These are phyloP conservation scores for Caenorhabditis japonica DNA, from an alignment of 2,888 invertebrate genomes.

Conservation along the genomic window DNA sequence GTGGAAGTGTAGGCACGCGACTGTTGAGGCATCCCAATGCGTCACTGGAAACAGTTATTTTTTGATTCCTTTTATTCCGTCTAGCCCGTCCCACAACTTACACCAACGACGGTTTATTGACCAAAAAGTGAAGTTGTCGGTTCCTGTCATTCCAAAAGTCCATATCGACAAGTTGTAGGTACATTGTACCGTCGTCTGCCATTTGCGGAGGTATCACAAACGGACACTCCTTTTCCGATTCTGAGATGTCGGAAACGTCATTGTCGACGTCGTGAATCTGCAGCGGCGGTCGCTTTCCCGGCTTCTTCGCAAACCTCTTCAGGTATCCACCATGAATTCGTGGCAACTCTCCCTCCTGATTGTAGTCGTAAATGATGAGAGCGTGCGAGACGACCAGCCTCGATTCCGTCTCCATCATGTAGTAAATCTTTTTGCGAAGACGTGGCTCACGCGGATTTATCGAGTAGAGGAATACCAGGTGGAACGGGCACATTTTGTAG, in stretches of 20 bases:
- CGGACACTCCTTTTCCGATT: conserved; percentile 61
- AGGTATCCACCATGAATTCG: conserved; percentile 58
- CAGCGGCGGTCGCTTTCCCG: conserved; percentile 20
- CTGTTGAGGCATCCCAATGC: conserved; percentile 54
- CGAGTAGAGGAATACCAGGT: conserved; percentile 58
- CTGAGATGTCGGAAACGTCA: conserved; percentile 61
- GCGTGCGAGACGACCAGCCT: conserved; percentile 62
- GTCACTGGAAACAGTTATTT: conserved; percentile 53
- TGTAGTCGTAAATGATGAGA: conserved; percentile 66
- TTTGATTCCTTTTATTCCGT: no score
- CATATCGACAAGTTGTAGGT: conserved; percentile 55
- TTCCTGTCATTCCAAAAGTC: conserved; percentile 64
- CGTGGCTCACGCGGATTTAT: conserved; percentile 61
- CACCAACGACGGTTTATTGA: conserved; percentile 59
- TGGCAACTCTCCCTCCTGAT: conserved; percentile 60
- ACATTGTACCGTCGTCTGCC: conserved; percentile 47
- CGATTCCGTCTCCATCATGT: conserved; percentile 65
- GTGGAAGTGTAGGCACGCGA: conserved; percentile 60
- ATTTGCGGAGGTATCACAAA: conserved; percentile 45
- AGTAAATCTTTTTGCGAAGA: conserved; percentile 63
- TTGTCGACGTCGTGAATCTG: conserved; percentile 55
- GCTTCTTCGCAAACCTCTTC: conserved; percentile 46
- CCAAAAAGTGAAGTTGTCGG: conserved; percentile 59
- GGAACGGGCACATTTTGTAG: conserved; percentile 61
- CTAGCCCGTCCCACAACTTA: conserved; percentile 27